Base-by-base conservation (phyloP, 2,113 vertebrate species). In the Telmatochromis brichardi region DNA sequence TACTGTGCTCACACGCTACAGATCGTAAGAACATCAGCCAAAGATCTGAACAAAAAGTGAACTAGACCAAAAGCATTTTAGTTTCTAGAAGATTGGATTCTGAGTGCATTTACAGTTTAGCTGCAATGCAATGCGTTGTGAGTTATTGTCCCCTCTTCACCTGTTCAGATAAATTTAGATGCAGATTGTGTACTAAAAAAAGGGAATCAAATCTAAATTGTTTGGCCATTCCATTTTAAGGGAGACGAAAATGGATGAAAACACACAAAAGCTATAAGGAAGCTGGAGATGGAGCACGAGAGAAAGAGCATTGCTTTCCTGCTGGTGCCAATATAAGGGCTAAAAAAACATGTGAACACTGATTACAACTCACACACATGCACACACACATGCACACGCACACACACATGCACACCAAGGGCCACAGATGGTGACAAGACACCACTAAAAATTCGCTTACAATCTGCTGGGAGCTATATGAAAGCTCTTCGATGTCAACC, bases 381-480 rank as follows among this genome's bases (percentile, higher is more conserved):
- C 73, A 50, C 81, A 71, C 33, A 23, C 2, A 1, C 9, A 31
- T 2, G 47, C 3, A 88, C 86, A 86, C 54, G 31, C 12, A 42
- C 1, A 60, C 2, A 1, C 5, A 28, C 9, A 31, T 2, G 47
- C 3, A 88, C 86, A 86, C 54, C 7, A 19, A 23, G 45, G 37
- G 81, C 57, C 57, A 83, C 68, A 84, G 82, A 83, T 87, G 65
- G 81, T 84, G 89, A 92, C 86, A 86, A 86, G 91, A 94, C 86
- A 87, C 83, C 88, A 54, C 47, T 63, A 88, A 88, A 92, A 90
- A 93, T 93, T 84, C 84, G 79, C 89, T 90, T 86, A 53, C 35
- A 65, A 80, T 93, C 90, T 88, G 68, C 86, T 82, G 90, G 86
- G 89, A 94, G 88, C 83, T 82, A 73, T 81, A 84, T 86, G 80